Evolutionary conservation across 2,888 invertebrate species (phyloP).

Genomic region (Melipona beecheii): DNA sequence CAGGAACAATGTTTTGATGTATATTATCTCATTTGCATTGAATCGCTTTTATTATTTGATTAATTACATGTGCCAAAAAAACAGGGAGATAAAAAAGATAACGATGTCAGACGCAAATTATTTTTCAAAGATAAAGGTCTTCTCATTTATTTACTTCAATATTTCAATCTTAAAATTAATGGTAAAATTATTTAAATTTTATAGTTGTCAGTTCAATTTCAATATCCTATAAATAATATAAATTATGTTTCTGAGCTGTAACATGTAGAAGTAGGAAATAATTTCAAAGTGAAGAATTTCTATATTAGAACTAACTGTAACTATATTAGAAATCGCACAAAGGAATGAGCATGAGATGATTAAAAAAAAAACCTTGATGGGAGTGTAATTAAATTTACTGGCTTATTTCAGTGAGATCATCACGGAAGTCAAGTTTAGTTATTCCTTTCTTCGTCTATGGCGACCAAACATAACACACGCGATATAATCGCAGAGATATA

Average conservation of each 20-base stretch:
- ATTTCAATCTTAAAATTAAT: background rate
- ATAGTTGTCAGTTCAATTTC: background rate
- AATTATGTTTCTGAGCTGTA: background rate
- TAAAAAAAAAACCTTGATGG: constrained; percentile 39
- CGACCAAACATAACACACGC: constrained; percentile 8
- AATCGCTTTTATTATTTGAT: background rate
- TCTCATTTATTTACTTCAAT: background rate
- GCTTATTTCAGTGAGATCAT: constrained; percentile 58
- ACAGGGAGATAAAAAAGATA: background rate
- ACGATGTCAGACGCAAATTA: too few species aligned
- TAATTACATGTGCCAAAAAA: background rate
- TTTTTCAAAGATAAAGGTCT: background rate
- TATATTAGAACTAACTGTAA: background rate
- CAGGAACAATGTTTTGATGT: background rate
- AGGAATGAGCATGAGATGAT: constrained; percentile 6
- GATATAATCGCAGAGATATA: constrained; percentile 24
- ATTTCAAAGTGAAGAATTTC: background rate
- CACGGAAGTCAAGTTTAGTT: constrained; percentile 50
- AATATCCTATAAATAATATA: too few species aligned
- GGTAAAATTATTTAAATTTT: too few species aligned
- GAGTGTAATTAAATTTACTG: constrained; percentile 39
- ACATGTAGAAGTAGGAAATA: background rate
- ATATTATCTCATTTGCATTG: background rate
- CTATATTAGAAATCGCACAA: background rate
- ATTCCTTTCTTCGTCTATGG: constrained; percentile 52